Conservation (phyloP, 2,797 vertebrate species). For the Gadopsis marmoratus region DNA sequence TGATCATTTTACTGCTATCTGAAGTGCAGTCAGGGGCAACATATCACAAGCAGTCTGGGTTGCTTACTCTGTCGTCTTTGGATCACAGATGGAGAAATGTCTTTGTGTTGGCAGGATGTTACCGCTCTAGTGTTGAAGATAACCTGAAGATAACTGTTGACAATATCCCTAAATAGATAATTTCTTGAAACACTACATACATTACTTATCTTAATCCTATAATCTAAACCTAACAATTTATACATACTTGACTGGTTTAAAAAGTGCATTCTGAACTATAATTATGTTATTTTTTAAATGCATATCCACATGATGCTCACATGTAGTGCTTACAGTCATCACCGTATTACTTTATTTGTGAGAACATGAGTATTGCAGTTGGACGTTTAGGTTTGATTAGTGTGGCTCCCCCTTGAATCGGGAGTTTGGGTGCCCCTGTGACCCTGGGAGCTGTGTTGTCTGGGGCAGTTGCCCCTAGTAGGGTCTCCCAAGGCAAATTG, state of each 20-base stretch:
- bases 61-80: constrained; percentile 10
- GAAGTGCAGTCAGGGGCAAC: constrained; percentile 23
- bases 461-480: too few species aligned
- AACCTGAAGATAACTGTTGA: background rate
- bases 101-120: background rate
- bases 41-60: constrained; percentile 4
- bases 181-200: background rate
- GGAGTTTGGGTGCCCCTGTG: too few species aligned
- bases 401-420: too few species aligned
- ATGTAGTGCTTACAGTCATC: background rate
- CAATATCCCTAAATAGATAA: background rate
- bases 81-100: constrained; percentile 16
- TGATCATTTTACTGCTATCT: constrained; percentile 35
- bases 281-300: background rate
- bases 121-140: background rate
- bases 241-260: background rate
- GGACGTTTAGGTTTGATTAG: background rate
- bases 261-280: too few species aligned
- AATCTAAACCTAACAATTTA: background rate
- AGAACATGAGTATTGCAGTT: background rate
- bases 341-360: background rate
- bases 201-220: background rate
- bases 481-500: too few species aligned
- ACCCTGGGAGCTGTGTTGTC: too few species aligned
- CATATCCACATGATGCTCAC: background rate